phyloP scores from a whole-genome alignment of 2,113 vertebrate genomes.

The Psittacus erithacus region DNA sequence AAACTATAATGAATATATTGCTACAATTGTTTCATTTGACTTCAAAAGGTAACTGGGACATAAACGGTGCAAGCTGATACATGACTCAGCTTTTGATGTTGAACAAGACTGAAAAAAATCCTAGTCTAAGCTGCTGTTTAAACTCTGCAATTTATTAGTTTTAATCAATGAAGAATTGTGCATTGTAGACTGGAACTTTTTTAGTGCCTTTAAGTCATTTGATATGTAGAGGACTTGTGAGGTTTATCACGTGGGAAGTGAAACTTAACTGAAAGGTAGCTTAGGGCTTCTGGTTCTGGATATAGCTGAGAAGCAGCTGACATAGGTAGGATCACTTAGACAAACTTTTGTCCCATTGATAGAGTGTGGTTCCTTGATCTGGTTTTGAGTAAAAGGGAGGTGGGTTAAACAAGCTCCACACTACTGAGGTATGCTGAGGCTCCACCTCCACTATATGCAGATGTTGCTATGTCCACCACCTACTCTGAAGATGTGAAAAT shows the following conservation, averaged over 20 bases:
- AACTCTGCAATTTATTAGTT: background rate
- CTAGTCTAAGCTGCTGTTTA: background rate
- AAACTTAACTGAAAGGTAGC: background rate
- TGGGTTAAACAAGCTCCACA: background rate
- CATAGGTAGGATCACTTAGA: background rate
- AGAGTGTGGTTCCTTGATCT: background rate
- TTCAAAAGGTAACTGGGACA: background rate
- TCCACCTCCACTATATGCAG: background rate
- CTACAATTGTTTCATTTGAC: background rate
- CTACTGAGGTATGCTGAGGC: background rate
- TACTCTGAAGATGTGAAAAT: background rate
- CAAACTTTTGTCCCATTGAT: background rate
- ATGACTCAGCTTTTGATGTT: background rate
- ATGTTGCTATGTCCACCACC: background rate
- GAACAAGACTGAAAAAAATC: background rate
- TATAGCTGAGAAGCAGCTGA: background rate
- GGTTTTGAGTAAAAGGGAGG: background rate
- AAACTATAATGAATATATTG: background rate
- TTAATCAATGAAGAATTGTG: background rate
- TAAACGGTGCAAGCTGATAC: background rate
- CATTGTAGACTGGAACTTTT: background rate
- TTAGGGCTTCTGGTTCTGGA: background rate
- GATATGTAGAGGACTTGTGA: background rate
- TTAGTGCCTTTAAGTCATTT: background rate
- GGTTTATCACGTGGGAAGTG: background rate